A percentile compares a stretch with the other conserved stretches of the same genome.
phyloP scores from a whole-genome alignment of 1,140 invertebrate species.

The Protaetia brevitarsis region DNA sequence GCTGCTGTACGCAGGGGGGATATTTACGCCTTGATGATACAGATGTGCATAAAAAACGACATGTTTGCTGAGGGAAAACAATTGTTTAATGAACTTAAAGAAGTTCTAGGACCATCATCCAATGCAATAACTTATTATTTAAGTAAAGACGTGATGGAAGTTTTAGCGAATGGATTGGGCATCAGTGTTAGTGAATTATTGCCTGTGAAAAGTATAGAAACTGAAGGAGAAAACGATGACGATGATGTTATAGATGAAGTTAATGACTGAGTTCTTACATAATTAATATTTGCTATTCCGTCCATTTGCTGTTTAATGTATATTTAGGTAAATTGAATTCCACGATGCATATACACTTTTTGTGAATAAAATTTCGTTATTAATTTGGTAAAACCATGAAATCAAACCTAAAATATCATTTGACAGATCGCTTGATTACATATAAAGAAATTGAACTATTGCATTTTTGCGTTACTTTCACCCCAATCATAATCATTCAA shows the following conservation, averaged over 20 bases:
- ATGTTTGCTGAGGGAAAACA: conserved; percentile 46
- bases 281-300: too few species aligned
- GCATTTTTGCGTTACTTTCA: too few species aligned
- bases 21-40: conserved; percentile 55
- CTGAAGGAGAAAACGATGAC: conserved; percentile 34
- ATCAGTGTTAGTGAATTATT: conserved; percentile 39
- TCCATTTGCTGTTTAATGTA: too few species aligned
- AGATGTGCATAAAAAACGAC: conserved; percentile 51
- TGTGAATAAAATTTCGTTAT: too few species aligned
- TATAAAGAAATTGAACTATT: too few species aligned
- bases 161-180: conserved; percentile 42
- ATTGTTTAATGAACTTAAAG: conserved; percentile 41
- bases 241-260: conserved; percentile 40
- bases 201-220: conserved; percentile 30
- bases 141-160: conserved; percentile 43
- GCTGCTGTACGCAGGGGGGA: conserved; percentile 55
- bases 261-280: not conserved
- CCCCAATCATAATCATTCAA: too few species aligned
- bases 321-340: too few species aligned
- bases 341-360: too few species aligned
- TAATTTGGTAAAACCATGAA: too few species aligned
- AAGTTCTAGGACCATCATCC: conserved; percentile 37
- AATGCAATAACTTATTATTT: conserved; percentile 46
- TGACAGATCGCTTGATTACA: too few species aligned
- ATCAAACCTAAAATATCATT: too few species aligned